Conservation (phyloP, 2,797 vertebrate species). For the Pampus argenteus region DNA sequence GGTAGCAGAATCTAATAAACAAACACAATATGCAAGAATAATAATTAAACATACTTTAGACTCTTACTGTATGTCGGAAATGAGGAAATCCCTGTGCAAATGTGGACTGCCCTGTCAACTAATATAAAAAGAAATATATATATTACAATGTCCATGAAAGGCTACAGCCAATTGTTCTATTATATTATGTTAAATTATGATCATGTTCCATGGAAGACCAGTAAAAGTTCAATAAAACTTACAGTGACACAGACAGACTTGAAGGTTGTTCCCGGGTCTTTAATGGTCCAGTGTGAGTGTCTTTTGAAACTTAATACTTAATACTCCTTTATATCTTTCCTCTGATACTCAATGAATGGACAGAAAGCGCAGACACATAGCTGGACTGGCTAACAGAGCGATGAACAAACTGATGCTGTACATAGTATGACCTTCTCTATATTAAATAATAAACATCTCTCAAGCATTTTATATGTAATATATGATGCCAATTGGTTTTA, state of each 20-base stretch:
- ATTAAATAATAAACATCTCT: slow-evolving; percentile 40
- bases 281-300: slow-evolving; percentile 33
- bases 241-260: slow-evolving; percentile 25
- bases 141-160: slow-evolving; percentile 25
- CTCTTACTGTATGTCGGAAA: background rate
- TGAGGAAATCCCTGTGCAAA: background rate
- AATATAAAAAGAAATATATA: slow-evolving; percentile 7
- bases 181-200: slow-evolving; percentile 28
- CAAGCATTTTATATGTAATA: slow-evolving; percentile 36
- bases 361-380: background rate
- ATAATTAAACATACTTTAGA: background rate
- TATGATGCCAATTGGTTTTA: slow-evolving; percentile 26
- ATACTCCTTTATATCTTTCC: slow-evolving; percentile 33
- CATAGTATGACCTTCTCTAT: slow-evolving; percentile 37
- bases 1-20: too few species aligned
- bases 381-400: background rate
- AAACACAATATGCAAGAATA: background rate
- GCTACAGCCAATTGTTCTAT: background rate
- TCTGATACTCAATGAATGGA: background rate
- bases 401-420: background rate
- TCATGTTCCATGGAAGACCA: slow-evolving; percentile 8
- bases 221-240: slow-evolving; percentile 22
- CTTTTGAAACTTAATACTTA: slow-evolving; percentile 29
- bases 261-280: slow-evolving; percentile 25
- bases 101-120: background rate